Evolutionary conservation across 2,113 vertebrate species (phyloP).

Genomic region (Oreochromis niloticus): DNA sequence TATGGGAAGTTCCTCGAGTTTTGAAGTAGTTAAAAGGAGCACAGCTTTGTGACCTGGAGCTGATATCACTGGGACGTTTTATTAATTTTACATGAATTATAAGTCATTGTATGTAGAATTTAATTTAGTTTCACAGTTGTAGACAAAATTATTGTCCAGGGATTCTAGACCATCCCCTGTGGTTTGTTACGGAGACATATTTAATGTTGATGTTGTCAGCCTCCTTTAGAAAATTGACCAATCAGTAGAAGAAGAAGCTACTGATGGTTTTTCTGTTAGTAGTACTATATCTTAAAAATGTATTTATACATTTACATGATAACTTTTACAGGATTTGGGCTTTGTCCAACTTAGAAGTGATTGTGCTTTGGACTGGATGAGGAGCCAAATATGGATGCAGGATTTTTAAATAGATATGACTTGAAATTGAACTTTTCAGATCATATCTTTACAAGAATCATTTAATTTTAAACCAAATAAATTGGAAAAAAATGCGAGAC

Average conservation of each 20-base stretch:
- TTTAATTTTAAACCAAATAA: not conserved
- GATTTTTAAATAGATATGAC: not conserved
- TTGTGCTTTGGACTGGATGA: not conserved
- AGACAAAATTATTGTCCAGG: not conserved
- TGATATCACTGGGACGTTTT: not conserved
- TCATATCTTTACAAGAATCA: not conserved
- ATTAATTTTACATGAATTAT: not conserved
- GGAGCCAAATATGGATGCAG: not conserved
- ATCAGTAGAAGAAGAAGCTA: not conserved
- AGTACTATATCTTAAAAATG: rapidly evolving
- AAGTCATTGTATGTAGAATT: not conserved
- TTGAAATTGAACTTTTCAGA: not conserved
- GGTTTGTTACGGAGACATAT: not conserved
- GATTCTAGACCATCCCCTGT: not conserved
- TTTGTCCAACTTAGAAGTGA: not conserved
- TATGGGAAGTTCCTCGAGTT: not conserved
- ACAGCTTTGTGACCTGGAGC: not conserved
- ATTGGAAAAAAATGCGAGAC: not conserved
- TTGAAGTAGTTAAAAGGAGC: not conserved
- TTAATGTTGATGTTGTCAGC: not conserved
- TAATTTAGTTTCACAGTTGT: not conserved
- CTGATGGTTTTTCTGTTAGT: not conserved
- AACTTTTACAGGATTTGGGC: not conserved
- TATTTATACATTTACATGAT: not conserved
- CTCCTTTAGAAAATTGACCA: not conserved